Conservation (phyloP, 2,113 vertebrate species). For the Oenanthe melanoleuca region DNA sequence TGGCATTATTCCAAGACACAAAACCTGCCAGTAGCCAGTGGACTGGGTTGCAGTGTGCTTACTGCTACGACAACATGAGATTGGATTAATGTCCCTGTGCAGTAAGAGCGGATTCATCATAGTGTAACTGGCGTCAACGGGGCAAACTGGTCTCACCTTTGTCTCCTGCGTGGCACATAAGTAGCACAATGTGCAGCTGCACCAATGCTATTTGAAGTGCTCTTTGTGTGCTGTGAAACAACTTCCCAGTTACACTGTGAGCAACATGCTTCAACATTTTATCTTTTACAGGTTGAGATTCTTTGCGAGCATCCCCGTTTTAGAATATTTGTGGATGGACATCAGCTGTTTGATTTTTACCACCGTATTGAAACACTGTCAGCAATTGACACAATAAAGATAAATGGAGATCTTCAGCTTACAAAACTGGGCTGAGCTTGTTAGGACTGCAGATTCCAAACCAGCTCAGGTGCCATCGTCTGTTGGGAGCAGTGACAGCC, state of each 20-base stretch:
- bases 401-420: constrained; percentile 94
- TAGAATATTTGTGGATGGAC: constrained; percentile 98
- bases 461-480: constrained; percentile 54
- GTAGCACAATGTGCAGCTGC: not conserved
- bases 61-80: rapidly evolving
- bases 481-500: constrained; percentile 58
- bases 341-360: constrained; percentile 99
- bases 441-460: constrained; percentile 55
- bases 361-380: constrained; percentile 93
- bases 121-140: not conserved
- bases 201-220: not conserved
- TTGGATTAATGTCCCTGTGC: not conserved
- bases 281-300: constrained; percentile 90
- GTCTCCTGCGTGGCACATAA: rapidly evolving
- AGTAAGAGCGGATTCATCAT: not conserved
- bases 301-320: constrained; percentile 98
- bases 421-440: constrained; percentile 92
- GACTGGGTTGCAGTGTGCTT: not conserved
- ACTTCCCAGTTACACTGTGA: not conserved
- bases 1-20: not conserved
- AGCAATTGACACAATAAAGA: constrained; percentile 94
- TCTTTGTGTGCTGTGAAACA: not conserved
- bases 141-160: not conserved
- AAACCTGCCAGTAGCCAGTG: not conserved
- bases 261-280: not conserved